Percentiles rank a stretch among this genome's conserved stretches.
These are phyloP conservation scores for Tonatia bakeri DNA, from an alignment of 2,113 vertebrate genomes.

Conservation along the genomic window DNA sequence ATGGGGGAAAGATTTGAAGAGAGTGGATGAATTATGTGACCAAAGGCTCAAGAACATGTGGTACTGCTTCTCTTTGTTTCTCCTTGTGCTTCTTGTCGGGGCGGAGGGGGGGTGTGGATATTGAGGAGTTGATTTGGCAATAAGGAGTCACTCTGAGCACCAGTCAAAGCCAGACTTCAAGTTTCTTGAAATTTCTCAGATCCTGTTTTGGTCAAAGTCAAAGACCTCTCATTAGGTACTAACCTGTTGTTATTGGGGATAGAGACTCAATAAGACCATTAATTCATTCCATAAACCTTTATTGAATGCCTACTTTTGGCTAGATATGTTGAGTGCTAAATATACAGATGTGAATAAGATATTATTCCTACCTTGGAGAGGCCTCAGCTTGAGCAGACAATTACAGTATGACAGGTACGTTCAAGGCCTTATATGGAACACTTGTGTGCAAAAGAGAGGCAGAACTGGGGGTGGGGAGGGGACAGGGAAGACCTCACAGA, in stretches of 20 bases:
- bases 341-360: neutral
- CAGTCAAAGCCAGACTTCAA: neutral
- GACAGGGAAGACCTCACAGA: neutral
- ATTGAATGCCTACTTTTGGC: neutral
- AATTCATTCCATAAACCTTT: neutral
- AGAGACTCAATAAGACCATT: neutral
- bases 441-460: neutral
- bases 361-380: neutral
- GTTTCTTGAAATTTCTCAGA: neutral
- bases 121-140: neutral
- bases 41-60: neutral
- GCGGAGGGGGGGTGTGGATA: too few relatives aligned
- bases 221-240: neutral
- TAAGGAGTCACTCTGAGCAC: neutral
- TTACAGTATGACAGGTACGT: neutral
- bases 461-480: neutral
- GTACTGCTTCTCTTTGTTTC: neutral
- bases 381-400: neutral
- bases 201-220: neutral
- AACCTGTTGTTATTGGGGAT: neutral
- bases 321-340: neutral
- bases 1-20: neutral
- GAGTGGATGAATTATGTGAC: neutral
- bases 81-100: neutral
- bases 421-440: neutral